phyloP scores from a whole-genome alignment of 2,113 vertebrate species.

The Butorides virescens region DNA sequence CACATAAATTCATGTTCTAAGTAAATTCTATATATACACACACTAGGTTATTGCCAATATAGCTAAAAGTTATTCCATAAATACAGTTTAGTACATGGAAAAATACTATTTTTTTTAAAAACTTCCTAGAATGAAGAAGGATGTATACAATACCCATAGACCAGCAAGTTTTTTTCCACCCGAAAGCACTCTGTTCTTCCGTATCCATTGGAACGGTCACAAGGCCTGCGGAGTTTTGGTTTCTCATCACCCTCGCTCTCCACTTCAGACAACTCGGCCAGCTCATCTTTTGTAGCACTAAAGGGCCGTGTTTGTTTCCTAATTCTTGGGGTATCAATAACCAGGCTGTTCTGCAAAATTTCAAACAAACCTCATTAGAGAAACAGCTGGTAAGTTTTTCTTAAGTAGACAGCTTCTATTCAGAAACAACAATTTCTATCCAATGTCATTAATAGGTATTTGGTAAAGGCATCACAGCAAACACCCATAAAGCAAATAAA shows the following conservation, averaged over 20 bases:
- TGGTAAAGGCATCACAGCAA: neutral
- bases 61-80: neutral
- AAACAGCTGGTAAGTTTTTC: neutral
- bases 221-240: conserved; percentile 90
- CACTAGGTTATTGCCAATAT: neutral
- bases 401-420: neutral
- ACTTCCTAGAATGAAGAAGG: neutral
- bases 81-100: neutral
- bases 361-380: conserved; percentile 5
- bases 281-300: conserved; percentile 94
- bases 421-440: neutral
- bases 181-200: conserved; percentile 97
- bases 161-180: conserved; percentile 96
- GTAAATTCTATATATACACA: neutral
- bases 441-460: neutral
- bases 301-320: conserved; percentile 96
- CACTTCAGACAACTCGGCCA: conserved; percentile 93
- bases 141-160: conserved; percentile 86
- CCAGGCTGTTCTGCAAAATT: conserved; percentile 92
- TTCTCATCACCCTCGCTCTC: conserved; percentile 93
- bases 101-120: rapidly evolving
- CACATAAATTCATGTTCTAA: neutral
- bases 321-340: conserved; percentile 97
- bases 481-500: neutral
- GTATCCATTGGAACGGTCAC: conserved; percentile 90